These are phyloP conservation scores for Aphidius colemani DNA, from an alignment of 2,888 invertebrate genomes.

Conservation along the genomic window DNA sequence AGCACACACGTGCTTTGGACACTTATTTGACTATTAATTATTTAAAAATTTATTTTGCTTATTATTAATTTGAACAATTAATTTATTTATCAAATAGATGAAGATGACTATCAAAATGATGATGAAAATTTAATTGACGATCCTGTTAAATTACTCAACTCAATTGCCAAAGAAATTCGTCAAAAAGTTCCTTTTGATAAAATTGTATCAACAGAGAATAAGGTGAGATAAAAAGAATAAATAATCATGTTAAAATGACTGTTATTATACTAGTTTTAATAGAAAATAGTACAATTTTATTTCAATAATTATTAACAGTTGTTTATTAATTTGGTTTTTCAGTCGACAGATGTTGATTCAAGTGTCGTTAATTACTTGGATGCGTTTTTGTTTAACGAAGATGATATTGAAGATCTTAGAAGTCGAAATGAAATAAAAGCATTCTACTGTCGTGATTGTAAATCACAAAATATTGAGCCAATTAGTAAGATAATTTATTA, in stretches of 20 bases:
- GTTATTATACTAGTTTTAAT: background rate
- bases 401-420: constrained; percentile 65
- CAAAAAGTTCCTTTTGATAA: constrained; percentile 42
- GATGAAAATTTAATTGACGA: constrained; percentile 38
- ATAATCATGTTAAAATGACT: background rate
- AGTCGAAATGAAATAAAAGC: constrained; percentile 61
- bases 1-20: no score
- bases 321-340: constrained; percentile 19
- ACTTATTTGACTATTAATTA: no score
- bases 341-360: constrained; percentile 65
- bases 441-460: constrained; percentile 64
- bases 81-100: constrained; percentile 5
- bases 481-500: constrained; percentile 55
- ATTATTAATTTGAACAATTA: background rate
- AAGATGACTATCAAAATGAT: constrained; percentile 20
- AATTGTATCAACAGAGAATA: constrained; percentile 43
- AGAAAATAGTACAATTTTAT: constrained; percentile 48
- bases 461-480: constrained; percentile 61
- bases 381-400: constrained; percentile 73
- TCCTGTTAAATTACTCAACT: constrained; percentile 38
- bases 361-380: constrained; percentile 69
- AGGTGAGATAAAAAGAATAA: background rate
- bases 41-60: no score
- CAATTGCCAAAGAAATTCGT: constrained; percentile 41
- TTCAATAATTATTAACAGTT: no score